Evolutionary conservation across 2,113 vertebrate genomes (phyloP), one percentile per base, ranked within the genome.

Genomic region (Rhodinocichla rosea): DNA sequence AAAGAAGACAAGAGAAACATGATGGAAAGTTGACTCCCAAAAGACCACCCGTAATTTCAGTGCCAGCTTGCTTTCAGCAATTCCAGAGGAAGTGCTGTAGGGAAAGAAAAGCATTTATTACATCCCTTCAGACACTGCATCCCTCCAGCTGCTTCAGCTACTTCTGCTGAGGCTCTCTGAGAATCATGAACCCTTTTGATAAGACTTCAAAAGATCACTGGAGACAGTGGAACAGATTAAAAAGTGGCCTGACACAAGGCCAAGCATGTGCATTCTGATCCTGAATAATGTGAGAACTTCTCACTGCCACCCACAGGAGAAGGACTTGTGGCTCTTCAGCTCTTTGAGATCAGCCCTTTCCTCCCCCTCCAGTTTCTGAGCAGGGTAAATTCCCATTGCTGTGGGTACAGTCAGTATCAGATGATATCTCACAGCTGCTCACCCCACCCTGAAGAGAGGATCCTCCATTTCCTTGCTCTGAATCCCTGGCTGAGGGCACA

Each of bases 1-100:
- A 94, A 98, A 98, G 78, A 91, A 88, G 26, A 75, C 53, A 94
- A 59, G 7, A 33, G 35, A 47, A 56, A 24, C 35, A 50, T 81
- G 64, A 86, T 6, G 8, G 33, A 87, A 83, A 62, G 86, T 32
- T 78, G 79, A 67, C 33, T 37, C 52, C 56, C n/a, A 53, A 80
- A 57, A 85, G 13, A 13, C 57, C 76, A 83, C 7, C 27, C 40
- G 40, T 74, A 64, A 65, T 45, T 53, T 44, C 22, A 63, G 11
- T 33, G 52, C 28, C 52, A 82, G n/a, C 9, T 53, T 76, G 33
- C 55, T 85, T 52, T 57, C 64, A 70, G 74, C 67, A 75, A 2
- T 26, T 65, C 56, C 52, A 65, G 14, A 42, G 57, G 69, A 78
- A 82, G 40, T 75, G 69, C 69, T 67, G 45, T 42, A 73, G 60